Conservation (phyloP, 2,888 invertebrate species). For the Carpatolechia fugitivella region DNA sequence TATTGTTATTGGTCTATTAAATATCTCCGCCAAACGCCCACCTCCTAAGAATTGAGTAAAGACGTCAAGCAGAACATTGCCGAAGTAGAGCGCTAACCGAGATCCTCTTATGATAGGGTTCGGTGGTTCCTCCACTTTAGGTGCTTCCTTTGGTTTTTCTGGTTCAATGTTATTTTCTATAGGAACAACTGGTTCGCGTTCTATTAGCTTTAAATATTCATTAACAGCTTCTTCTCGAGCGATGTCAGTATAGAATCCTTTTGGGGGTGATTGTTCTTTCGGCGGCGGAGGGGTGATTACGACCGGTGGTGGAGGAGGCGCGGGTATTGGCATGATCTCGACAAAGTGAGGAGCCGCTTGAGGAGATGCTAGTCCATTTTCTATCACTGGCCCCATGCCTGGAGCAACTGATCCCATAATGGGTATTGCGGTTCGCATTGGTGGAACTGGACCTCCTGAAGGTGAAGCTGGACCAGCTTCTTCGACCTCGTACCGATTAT, state of each 20-base stretch:
- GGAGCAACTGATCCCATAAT: background rate
- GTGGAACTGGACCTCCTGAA: background rate
- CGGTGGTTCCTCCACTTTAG: conserved; percentile 6
- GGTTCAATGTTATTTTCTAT: conserved; percentile 18
- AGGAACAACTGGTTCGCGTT: conserved; percentile 16
- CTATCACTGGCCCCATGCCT: conserved; percentile 4
- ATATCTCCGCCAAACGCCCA: conserved; percentile 22
- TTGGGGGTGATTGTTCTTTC: conserved; percentile 6
- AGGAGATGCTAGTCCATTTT: background rate
- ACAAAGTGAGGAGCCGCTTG: background rate
- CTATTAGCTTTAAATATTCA: conserved; percentile 27
- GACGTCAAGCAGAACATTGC: conserved; percentile 55
- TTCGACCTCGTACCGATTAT: conserved; percentile 1
- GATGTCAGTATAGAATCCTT: conserved; percentile 33
- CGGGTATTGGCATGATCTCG: conserved; percentile 16
- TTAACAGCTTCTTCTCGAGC: conserved; percentile 27
- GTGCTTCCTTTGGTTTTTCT: conserved; percentile 9
- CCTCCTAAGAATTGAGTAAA: conserved; percentile 52
- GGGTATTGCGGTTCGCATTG: background rate
- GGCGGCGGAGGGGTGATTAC: conserved; percentile 26
- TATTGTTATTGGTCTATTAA: background rate
- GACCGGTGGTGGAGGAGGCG: conserved; percentile 22
- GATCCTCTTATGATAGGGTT: conserved; percentile 34
- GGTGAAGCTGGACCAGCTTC: too few species aligned
- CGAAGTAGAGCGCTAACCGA: conserved; percentile 49